Base-by-base conservation (phyloP, 2,888 invertebrate genomes). In the Osmoderma eremita region DNA sequence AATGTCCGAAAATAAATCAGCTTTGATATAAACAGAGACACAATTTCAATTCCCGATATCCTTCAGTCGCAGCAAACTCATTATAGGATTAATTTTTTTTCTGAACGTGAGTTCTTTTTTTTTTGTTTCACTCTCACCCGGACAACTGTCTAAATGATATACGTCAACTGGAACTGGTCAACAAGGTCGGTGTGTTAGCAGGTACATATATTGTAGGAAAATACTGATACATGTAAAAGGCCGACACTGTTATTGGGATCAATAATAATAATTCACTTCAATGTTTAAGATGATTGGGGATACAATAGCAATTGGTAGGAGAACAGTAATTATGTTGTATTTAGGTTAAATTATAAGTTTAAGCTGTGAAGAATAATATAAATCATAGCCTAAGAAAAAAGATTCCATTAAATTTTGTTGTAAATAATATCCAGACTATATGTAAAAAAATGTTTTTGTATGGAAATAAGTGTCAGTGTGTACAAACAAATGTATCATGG, bases 1-100 rank as follows among this genome's bases (percentile, higher is more conserved):
- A 20, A 20, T 20, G 8, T 48, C 10, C 17, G 17, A 48, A 48
- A 48, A 8, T 48, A 18, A 48, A 48, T 20, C 20, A n/a, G 18
- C 15, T 48, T 2, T 48, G 10, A 30, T 30, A 6, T 30, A 30
- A 30, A 51, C n/a, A 45, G n/a, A n/a, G n/a, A n/a, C n/a, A n/a
- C n/a, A n/a, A n/a, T n/a, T 17, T 61, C n/a, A 61, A 61, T 61
- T 61, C 45, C 24, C 17, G 45, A 45, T 61, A 61, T 61, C 58
- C 58, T 45, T 61, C 45, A 24, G 45, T 17, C 0, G 17, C 12
- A 10, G 17, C 5, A 18, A 15, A 15, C 24, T 12, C 42, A 30
- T 45, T 61, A 17, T 30, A 61, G 30, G 45, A 61, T 61, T 42
- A 1, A 17, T 30, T 42, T 61, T 48, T 30, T 58, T 24, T 45